Conservation (phyloP, 2,113 vertebrate genomes). For the Oreochromis niloticus region DNA sequence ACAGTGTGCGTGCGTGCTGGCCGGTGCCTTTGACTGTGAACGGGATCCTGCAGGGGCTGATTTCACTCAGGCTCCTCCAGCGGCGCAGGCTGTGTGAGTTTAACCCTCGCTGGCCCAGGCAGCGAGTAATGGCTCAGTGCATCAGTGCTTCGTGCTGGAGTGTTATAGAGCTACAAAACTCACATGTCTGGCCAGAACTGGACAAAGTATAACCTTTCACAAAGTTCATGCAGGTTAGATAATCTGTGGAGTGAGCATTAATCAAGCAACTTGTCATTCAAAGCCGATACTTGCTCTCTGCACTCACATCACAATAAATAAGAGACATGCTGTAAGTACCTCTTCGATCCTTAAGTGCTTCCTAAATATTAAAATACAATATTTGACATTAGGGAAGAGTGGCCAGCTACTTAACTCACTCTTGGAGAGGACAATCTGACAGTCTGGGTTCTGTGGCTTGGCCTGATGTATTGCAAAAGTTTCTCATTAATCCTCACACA, state of each 20-base stretch:
- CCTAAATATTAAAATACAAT: neutral
- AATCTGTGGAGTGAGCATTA: neutral
- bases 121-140: neutral
- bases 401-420: neutral
- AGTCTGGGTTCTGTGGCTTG: neutral
- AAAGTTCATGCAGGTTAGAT: neutral
- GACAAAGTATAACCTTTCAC: neutral
- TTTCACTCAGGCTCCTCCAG: conserved; percentile 68
- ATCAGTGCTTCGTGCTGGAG: neutral
- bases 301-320: neutral
- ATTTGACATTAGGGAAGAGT: neutral
- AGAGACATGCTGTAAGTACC: neutral
- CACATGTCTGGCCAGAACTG: neutral
- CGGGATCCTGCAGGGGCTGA: conserved; percentile 53
- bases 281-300: neutral
- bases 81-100: conserved; percentile 40
- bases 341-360: neutral
- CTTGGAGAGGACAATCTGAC: neutral
- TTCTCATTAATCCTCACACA: neutral
- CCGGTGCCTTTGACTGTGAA: conserved; percentile 13
- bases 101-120: conserved; percentile 60
- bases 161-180: neutral
- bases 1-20: neutral
- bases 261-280: neutral
- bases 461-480: neutral